These are phyloP conservation scores for Philhelius pedissequus DNA, from an alignment of 2,888 invertebrate genomes.

Conservation along the genomic window DNA sequence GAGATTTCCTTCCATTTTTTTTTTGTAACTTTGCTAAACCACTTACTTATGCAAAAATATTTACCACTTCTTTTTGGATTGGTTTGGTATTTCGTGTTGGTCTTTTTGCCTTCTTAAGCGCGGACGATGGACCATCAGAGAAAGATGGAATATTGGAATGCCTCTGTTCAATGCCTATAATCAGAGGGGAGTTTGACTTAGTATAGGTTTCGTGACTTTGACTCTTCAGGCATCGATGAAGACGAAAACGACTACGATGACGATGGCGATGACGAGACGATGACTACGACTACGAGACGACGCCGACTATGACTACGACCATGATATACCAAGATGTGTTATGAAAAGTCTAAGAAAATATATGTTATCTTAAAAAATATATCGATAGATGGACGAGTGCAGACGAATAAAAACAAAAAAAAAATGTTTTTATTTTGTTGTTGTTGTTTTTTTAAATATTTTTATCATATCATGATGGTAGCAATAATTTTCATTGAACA, in stretches of 20 bases:
- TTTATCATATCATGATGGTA: slow-evolving; percentile 48
- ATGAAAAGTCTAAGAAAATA: slow-evolving; percentile 42
- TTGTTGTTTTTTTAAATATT: no score
- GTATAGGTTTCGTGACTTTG: slow-evolving; percentile 65
- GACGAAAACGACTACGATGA: not conserved
- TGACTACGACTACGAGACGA: not conserved
- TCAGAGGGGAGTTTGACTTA: slow-evolving; percentile 48
- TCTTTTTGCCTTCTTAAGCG: not conserved
- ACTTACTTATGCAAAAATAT: slow-evolving; percentile 69
- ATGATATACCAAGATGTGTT: slow-evolving; percentile 48
- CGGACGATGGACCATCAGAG: not conserved
- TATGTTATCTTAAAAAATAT: slow-evolving; percentile 35
- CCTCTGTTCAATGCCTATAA: slow-evolving; percentile 53
- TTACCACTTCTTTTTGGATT: slow-evolving; percentile 52
- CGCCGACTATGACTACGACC: not conserved
- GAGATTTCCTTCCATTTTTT: slow-evolving; percentile 32
- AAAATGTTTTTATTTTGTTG: slow-evolving; percentile 7
- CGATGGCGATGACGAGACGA: not conserved
- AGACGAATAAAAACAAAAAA: not conserved
- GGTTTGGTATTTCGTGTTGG: not conserved
- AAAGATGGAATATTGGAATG: slow-evolving; percentile 28
- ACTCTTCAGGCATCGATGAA: slow-evolving; percentile 50
- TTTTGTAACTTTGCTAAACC: slow-evolving; percentile 42
- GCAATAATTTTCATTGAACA: slow-evolving; percentile 56
- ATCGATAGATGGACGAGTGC: slow-evolving; percentile 16